phyloP scores from a whole-genome alignment of 2,113 vertebrate genomes.

The Protomyctophum bolini region DNA sequence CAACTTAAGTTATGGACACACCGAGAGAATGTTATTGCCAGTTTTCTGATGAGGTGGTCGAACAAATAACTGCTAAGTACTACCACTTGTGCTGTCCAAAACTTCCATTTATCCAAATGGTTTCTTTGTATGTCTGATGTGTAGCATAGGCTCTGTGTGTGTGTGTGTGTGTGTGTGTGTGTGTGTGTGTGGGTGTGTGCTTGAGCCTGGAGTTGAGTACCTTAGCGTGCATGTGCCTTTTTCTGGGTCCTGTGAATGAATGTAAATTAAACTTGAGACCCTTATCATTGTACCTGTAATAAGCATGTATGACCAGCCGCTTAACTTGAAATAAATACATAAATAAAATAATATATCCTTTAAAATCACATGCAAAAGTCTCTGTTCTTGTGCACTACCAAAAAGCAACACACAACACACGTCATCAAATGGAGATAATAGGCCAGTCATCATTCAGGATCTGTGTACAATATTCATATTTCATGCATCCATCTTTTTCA shows the following conservation, averaged over 20 bases:
- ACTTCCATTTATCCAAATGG: slow-evolving; percentile 24
- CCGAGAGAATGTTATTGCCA: slow-evolving; percentile 23
- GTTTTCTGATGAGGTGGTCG: slow-evolving; percentile 24
- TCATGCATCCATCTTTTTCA: too few relatives aligned
- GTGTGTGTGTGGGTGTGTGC: slow-evolving; percentile 17
- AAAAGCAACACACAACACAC: not conserved
- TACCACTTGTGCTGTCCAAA: slow-evolving; percentile 29
- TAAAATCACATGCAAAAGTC: not conserved
- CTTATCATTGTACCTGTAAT: slow-evolving; percentile 67
- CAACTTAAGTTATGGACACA: slow-evolving; percentile 42
- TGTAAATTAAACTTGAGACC: slow-evolving; percentile 61
- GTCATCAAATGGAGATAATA: not conserved
- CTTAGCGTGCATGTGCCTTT: slow-evolving; percentile 8
- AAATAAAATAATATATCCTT: slow-evolving; percentile 30
- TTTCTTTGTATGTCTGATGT: slow-evolving; percentile 25
- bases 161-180: slow-evolving; percentile 16
- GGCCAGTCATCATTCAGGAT: slow-evolving; percentile 1
- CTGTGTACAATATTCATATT: slow-evolving; percentile 7
- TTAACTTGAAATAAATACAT: slow-evolving; percentile 73
- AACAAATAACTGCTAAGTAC: slow-evolving; percentile 19
- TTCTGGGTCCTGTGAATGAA: slow-evolving; percentile 63
- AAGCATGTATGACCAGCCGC: slow-evolving; percentile 68
- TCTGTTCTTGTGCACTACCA: not conserved
- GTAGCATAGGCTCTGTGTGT: slow-evolving; percentile 15
- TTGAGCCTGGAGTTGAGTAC: slow-evolving; percentile 30